These are phyloP conservation scores for Gymnoscelis rufifasciata DNA, from an alignment of 2,888 invertebrate genomes.

Conservation along the genomic window DNA sequence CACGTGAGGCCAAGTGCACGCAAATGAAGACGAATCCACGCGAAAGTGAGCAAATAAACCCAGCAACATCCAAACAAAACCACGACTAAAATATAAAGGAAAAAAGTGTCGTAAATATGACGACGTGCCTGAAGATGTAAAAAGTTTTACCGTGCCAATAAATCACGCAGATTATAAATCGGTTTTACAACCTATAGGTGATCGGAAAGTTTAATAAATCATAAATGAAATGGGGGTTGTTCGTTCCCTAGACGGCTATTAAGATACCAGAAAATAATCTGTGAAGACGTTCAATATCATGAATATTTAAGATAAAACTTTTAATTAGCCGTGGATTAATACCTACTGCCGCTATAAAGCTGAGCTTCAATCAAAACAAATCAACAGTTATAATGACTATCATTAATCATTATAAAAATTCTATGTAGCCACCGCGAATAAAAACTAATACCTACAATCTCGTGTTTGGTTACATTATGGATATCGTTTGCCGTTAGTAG, in stretches of 20 bases:
- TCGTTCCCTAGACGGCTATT: conserved; percentile 48
- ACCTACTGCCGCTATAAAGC: conserved; percentile 42
- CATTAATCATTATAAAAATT: conserved; percentile 53
- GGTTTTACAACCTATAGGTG: conserved; percentile 62
- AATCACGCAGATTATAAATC: conserved; percentile 70
- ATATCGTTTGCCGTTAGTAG: conserved; percentile 38
- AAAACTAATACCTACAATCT: conserved; percentile 43
- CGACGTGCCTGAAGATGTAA: conserved; percentile 41
- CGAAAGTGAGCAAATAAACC: conserved; percentile 17
- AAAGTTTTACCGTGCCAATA: conserved; percentile 64
- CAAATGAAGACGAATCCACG: conserved; percentile 22
- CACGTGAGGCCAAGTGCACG: conserved; percentile 29
- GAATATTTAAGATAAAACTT: conserved; percentile 29
- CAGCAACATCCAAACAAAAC: conserved; percentile 21
- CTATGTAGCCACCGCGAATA: conserved; percentile 47
- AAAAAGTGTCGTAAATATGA: conserved; percentile 36
- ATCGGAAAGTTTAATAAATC: conserved; percentile 63
- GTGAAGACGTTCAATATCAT: conserved; percentile 18
- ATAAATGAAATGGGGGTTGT: conserved; percentile 57
- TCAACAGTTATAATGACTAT: conserved; percentile 48
- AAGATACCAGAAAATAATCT: conserved; percentile 34
- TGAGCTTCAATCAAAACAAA: conserved; percentile 51
- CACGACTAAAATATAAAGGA: conserved; percentile 26
- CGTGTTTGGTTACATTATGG: conserved; percentile 43
- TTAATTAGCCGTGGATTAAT: conserved; percentile 40